Conservation (phyloP, 2,113 vertebrate genomes). For the Podarcis muralis region DNA sequence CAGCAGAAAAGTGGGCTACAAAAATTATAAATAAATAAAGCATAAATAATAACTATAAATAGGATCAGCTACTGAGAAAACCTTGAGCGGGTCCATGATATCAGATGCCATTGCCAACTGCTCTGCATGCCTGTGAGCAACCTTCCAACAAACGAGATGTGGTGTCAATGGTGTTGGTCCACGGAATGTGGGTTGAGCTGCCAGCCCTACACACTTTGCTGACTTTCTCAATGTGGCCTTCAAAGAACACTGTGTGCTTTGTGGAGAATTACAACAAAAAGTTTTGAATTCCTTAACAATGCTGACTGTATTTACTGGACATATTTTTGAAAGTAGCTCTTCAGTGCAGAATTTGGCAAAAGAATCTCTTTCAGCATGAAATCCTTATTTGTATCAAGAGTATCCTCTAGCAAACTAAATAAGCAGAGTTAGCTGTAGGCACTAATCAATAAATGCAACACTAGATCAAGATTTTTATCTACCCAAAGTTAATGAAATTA, state of each 20-base stretch:
- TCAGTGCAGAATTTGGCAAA: not conserved
- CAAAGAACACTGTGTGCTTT: not conserved
- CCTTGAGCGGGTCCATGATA: not conserved
- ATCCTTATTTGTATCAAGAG: not conserved
- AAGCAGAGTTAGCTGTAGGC: constrained; percentile 20
- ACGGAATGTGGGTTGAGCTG: not conserved
- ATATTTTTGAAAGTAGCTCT: not conserved
- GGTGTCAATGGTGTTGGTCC: too few species aligned
- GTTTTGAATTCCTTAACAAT: not conserved
- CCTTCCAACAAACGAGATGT: not conserved
- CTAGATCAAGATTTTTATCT: constrained; percentile 24
- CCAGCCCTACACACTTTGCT: not conserved
- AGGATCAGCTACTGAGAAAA: not conserved
- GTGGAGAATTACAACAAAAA: not conserved
- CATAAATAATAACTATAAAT: not conserved
- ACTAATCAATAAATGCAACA: constrained; percentile 21
- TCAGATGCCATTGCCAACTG: not conserved
- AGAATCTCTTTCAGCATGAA: not conserved
- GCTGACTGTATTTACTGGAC: not conserved
- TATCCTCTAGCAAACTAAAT: constrained; percentile 8
- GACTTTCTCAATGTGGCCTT: not conserved
- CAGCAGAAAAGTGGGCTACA: not conserved
- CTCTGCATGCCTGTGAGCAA: not conserved
- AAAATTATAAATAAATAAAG: not conserved
- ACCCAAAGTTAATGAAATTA: constrained; percentile 44